phyloP scores from a whole-genome alignment of 1,140 invertebrate genomes.

The Orchestia grillus region DNA sequence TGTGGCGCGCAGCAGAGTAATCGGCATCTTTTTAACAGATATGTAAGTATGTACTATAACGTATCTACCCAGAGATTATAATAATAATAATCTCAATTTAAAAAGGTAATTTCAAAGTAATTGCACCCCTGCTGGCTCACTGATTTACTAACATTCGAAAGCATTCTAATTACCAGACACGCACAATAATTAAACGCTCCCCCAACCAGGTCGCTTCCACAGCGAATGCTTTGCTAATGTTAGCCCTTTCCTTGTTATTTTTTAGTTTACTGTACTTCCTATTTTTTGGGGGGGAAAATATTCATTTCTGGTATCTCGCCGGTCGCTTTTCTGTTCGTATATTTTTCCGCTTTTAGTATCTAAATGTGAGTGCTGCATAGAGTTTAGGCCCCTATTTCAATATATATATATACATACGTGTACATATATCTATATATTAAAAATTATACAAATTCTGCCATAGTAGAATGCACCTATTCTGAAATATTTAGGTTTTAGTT shows the following conservation, averaged over 20 bases:
- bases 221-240: neutral
- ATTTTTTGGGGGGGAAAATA: neutral
- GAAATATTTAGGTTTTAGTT: neutral
- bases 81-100: neutral
- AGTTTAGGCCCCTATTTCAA: neutral
- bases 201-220: neutral
- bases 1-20: neutral
- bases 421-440: neutral
- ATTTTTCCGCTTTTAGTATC: neutral
- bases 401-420: neutral
- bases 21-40: neutral
- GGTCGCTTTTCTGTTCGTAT: neutral
- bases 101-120: neutral
- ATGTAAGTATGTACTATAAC: neutral
- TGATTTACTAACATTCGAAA: neutral
- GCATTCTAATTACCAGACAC: neutral
- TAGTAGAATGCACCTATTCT: neutral
- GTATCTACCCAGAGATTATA: neutral
- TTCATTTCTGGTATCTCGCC: neutral
- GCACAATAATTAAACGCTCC: neutral
- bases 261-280: neutral
- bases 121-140: neutral
- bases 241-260: neutral
- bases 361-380: neutral
- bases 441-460: neutral